Conservation (phyloP, 64 coral and sea anemone species). For the Acropora yongei region DNA sequence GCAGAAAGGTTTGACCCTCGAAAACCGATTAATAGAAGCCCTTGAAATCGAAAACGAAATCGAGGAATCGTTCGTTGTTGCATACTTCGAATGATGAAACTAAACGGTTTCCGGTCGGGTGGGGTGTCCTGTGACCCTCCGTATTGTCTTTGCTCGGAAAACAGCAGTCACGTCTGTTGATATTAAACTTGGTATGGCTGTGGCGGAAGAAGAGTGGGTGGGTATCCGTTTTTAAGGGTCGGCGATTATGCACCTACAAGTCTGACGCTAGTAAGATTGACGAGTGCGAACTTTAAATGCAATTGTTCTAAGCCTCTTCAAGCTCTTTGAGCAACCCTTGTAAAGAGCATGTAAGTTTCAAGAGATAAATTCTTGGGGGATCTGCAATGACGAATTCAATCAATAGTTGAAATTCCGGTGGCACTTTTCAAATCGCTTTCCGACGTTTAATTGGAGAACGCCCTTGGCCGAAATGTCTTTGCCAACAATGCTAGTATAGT, state of each 20-base stretch:
- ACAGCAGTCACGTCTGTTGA: background rate
- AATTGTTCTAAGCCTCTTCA: background rate
- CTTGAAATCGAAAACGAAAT: background rate
- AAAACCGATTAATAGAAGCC: background rate
- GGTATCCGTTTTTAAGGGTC: background rate
- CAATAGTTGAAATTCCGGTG: background rate
- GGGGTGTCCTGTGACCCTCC: background rate
- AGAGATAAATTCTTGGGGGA: background rate
- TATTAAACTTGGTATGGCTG: background rate
- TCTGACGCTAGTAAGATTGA: too few species aligned
- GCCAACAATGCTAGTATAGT: background rate
- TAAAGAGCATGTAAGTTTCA: background rate
- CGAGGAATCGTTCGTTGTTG: background rate
- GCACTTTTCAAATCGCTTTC: background rate
- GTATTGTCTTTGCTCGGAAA: background rate
- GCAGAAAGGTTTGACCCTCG: background rate
- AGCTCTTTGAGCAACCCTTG: too few species aligned
- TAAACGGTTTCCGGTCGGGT: background rate
- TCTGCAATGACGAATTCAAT: background rate
- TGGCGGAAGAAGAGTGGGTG: background rate
- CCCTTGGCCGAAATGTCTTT: background rate
- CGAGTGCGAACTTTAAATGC: too few species aligned
- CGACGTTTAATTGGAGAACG: background rate
- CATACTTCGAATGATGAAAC: background rate
- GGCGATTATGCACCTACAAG: too few species aligned